Base-by-base conservation (phyloP, 2,797 vertebrate genomes). In the Acanthurus lineatus region DNA sequence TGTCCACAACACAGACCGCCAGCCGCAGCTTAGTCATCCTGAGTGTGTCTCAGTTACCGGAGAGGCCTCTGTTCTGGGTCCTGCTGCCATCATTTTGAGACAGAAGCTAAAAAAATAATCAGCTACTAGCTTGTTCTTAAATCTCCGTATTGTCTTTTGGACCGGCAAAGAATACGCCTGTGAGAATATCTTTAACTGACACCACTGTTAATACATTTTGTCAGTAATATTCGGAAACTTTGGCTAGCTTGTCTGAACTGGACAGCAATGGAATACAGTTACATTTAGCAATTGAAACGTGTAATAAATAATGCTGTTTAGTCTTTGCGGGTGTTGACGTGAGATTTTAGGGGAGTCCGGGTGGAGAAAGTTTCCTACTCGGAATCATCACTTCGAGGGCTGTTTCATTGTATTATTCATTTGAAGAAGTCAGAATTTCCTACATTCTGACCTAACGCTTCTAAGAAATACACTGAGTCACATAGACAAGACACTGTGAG, bases 371-470 rank as follows among this genome's bases (percentile, higher is more conserved):
- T 85, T 79, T 87, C 80, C 73, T 64, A 28, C 52, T 48, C 57
- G 49, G 66, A 77, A 40, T 71, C 51, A 22, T 73, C 52, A 32
- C 48, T 77, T 52, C 15, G 12, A 52, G 47, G 45, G 42, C 44
- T 48, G 54, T n/a, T 76, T 22, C 9, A 12, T 73, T 76, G 63
- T 71, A 20, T 78, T 82, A 49, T 72, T 85, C 40, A 45, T 71
- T 60, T 65, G n/a, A 32, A 63, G 44, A 74, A 62, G 59, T 80
- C 76, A 81, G 58, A 82, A 62, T 85, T 89, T 85, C 80, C 80
- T 59, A 35, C 66, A 12, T 64, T 76, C 38, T 75, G 65, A 69
- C 40, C 40, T 65, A 51, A 59, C 22, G 76, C 14, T 79, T 73
- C 69, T 73, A 25, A 62, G 35, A 80, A 68, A 65, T 11, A 72